These are phyloP conservation scores for Otolemur garnettii DNA, from an alignment of 2,113 vertebrate species.

Conservation along the genomic window DNA sequence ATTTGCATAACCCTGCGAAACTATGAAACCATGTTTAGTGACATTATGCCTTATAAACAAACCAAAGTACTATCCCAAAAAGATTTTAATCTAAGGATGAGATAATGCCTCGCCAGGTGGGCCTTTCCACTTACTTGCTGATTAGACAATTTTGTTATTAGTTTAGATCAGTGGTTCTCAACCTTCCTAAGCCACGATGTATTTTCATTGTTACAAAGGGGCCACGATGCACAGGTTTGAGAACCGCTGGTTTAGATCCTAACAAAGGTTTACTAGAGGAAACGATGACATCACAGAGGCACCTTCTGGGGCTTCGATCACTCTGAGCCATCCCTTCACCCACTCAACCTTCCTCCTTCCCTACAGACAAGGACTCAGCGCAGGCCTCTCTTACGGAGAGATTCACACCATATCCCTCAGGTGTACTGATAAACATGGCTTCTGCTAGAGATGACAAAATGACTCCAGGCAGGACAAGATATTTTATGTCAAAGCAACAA, in stretches of 20 bases:
- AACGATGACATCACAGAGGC: background rate
- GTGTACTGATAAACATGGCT: fast-evolving
- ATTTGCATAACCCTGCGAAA: background rate
- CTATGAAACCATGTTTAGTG: background rate
- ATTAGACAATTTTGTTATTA: background rate
- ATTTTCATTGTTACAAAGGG: no score
- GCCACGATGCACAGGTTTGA: no score
- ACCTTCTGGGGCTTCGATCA: background rate
- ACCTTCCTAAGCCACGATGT: no score
- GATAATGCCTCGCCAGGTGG: background rate
- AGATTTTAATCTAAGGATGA: background rate
- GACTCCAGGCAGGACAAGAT: background rate
- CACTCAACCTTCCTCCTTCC: background rate
- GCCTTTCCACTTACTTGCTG: background rate
- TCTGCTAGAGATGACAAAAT: background rate
- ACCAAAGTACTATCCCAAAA: background rate
- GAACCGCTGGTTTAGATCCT: background rate
- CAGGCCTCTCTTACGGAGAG: background rate
- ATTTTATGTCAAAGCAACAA: background rate
- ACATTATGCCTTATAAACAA: background rate
- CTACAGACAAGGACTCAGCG: background rate
- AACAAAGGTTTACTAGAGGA: background rate
- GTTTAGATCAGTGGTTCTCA: background rate
- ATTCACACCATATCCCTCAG: fast-evolving
- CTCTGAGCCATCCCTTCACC: background rate